These are phyloP conservation scores for Clarias pachynema DNA, from an alignment of 2,797 vertebrate species.

Conservation along the genomic window DNA sequence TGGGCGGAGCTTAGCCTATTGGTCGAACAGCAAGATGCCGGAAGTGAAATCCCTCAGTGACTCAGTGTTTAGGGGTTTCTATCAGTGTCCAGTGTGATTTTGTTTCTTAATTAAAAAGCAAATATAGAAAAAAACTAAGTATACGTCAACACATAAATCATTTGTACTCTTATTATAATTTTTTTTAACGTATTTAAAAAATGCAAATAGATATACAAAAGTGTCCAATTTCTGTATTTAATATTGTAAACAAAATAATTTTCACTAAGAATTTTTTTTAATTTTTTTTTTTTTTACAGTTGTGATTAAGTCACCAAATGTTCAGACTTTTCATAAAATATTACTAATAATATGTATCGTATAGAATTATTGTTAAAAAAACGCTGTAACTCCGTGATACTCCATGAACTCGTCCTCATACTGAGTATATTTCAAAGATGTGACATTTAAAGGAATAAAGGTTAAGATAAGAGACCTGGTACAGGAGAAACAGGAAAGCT, in stretches of 20 bases:
- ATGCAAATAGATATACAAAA: neutral
- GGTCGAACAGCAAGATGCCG: neutral
- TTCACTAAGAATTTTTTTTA: neutral
- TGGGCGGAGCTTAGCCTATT: neutral
- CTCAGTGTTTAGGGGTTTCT: neutral
- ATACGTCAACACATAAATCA: neutral
- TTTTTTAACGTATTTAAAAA: neutral
- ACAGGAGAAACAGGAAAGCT: neutral
- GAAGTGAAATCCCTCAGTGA: neutral
- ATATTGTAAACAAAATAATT: neutral
- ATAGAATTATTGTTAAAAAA: neutral
- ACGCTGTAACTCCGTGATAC: neutral
- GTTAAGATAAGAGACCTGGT: neutral
- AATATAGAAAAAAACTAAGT: neutral
- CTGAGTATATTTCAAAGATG: too few relatives aligned
- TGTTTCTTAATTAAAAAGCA: neutral
- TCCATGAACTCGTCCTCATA: too few relatives aligned
- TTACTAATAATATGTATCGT: neutral
- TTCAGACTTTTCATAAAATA: neutral
- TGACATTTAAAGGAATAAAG: too few relatives aligned
- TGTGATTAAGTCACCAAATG: neutral
- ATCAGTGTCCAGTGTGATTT: neutral
- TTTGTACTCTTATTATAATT: neutral
- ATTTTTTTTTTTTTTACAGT: too few relatives aligned
- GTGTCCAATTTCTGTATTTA: neutral